These are phyloP conservation scores for Periplaneta americana DNA, from an alignment of 1,140 invertebrate genomes.

Conservation along the genomic window DNA sequence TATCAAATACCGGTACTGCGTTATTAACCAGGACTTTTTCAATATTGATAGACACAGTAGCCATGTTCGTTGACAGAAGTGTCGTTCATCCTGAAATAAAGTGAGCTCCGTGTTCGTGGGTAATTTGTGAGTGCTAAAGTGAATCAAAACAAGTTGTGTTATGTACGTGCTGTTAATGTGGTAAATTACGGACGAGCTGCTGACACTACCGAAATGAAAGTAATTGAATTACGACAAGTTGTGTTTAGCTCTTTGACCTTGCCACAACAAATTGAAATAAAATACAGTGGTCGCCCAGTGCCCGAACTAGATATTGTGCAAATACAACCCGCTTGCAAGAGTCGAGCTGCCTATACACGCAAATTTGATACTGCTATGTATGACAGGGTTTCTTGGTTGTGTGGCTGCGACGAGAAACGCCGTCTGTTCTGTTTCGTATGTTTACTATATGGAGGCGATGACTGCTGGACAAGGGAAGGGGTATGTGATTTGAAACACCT, in stretches of 20 bases:
- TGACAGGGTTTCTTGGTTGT: not conserved
- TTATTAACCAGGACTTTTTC: too few relatives aligned
- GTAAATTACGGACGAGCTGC: too few relatives aligned
- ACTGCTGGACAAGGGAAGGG: not conserved
- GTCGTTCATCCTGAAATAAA: too few relatives aligned
- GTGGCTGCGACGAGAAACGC: not conserved
- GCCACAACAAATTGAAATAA: not conserved
- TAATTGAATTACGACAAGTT: too few relatives aligned
- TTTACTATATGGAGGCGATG: not conserved
- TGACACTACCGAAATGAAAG: too few relatives aligned
- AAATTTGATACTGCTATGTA: not conserved
- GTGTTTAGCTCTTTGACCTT: not conserved
- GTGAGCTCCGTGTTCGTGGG: too few relatives aligned
- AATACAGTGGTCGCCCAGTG: not conserved
- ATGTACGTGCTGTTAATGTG: too few relatives aligned
- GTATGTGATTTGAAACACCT: not conserved
- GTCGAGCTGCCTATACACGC: not conserved
- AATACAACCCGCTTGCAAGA: not conserved
- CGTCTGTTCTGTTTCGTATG: not conserved
- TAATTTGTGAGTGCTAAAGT: too few relatives aligned
- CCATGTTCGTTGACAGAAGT: too few relatives aligned
- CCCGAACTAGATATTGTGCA: not conserved
- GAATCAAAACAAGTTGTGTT: too few relatives aligned
- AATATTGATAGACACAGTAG: too few relatives aligned
- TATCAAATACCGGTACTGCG: too few relatives aligned